Base-by-base conservation (phyloP, 2,113 vertebrate species). In the Ptychochromis oligacanthus region DNA sequence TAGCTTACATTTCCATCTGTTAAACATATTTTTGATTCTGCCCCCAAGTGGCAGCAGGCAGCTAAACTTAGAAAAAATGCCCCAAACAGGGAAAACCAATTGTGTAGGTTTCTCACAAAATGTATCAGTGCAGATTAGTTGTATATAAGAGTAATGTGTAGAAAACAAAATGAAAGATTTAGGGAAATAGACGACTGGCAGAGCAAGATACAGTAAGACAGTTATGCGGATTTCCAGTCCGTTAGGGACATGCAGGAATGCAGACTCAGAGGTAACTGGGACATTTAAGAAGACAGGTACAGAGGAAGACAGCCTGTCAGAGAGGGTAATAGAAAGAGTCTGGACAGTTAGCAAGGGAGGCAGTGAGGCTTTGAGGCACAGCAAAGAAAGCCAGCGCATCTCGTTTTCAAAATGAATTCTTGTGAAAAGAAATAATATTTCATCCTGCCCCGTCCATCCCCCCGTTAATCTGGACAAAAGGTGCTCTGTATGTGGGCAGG, bases 401-500 rank as follows among this genome's bases (percentile, higher is more conserved):
- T 81, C 67, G 31, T 58, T 77, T 76, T 85, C 81, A 76, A 80
- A 87, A 83, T 79, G 31, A 82, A 77, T 82, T 82, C 34, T 70
- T 20, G 54, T 86, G 78, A 88, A 89, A 83, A 79, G 52, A 83
- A 92, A 84, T 81, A 81, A 92, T 82, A 83, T 89, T 87, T 78
- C 59, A 80, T 76, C 75, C 79, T 15, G 54, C 85, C 78, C 75
- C 70, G 76, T 64, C 75, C 70, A 36, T 65, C 57, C 75, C 10
- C 40, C 62, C 79, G 86, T 88, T 86, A 88, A 81, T 86, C 64
- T 80, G 86, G 81, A 93, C 89, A 90, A 93, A 91, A 87, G 88
- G 57, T 55, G 87, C 82, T 76, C 90, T 82, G 87, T 91, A 88
- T 86, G 89, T 86, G 87, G 82, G 85, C 90, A 91, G 91, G 91